Evolutionary conservation across 1,140 invertebrate genomes (phyloP).

Genomic region (Trachymyrmex septentrionalis): DNA sequence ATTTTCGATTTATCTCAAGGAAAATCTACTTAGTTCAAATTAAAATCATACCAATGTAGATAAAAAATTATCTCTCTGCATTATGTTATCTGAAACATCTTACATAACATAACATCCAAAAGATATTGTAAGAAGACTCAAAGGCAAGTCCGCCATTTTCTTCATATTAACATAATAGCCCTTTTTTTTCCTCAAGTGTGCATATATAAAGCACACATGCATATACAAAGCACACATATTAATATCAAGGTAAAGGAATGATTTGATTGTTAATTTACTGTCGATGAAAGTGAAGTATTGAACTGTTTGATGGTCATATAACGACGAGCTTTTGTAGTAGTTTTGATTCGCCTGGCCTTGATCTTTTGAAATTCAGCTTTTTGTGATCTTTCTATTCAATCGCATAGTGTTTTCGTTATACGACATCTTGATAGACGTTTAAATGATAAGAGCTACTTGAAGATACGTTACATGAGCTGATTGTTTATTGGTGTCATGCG

Average conservation of each 20-base stretch:
- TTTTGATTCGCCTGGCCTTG: constrained; percentile 38
- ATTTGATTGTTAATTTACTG: constrained; percentile 48
- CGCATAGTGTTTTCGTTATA: neutral
- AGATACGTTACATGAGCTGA: neutral
- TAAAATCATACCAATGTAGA: neutral
- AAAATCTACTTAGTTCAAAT: neutral
- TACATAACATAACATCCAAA: neutral
- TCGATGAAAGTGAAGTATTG: neutral
- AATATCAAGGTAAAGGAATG: constrained; percentile 7
- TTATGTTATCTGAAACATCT: neutral
- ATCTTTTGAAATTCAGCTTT: constrained; percentile 49
- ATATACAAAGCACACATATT: neutral
- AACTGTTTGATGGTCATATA: constrained; percentile 29
- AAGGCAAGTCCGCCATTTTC: neutral
- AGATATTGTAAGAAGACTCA: neutral
- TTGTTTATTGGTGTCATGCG: neutral
- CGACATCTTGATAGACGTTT: neutral
- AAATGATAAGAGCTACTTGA: neutral
- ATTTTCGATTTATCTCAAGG: neutral
- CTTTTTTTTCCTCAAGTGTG: neutral
- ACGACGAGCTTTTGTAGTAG: neutral
- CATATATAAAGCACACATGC: too few relatives aligned
- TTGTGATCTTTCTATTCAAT: constrained; percentile 18
- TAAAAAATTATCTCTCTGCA: neutral
- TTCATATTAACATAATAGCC: neutral